phyloP scores from a whole-genome alignment of 1,140 invertebrate species.

The Manduca sexta region DNA sequence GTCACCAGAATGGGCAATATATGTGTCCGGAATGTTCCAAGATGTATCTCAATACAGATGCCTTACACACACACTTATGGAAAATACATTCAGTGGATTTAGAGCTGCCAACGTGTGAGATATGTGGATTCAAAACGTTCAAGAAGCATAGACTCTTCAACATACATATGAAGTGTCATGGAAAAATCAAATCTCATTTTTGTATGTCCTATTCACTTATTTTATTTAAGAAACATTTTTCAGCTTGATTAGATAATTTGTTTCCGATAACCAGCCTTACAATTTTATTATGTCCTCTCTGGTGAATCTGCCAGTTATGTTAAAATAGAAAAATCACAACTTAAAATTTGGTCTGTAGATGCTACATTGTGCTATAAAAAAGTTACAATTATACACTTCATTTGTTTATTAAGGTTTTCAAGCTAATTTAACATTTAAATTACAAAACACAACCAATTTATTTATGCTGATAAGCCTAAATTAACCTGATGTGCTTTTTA shows the following conservation, averaged over 20 bases:
- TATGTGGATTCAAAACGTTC: slow-evolving; percentile 78
- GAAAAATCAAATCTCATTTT: slow-evolving; percentile 71
- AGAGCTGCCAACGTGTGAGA: slow-evolving; percentile 81
- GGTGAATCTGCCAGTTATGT: background rate
- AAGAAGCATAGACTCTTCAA: slow-evolving; percentile 78
- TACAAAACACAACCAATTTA: too few species aligned
- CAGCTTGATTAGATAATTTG: too few species aligned
- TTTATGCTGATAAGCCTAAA: too few species aligned
- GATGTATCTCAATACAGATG: slow-evolving; percentile 73
- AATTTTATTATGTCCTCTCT: background rate
- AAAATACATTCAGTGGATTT: slow-evolving; percentile 82
- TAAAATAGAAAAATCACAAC: too few species aligned
- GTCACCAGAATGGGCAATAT: slow-evolving; percentile 76
- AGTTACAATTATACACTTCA: too few species aligned
- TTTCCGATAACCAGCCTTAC: background rate
- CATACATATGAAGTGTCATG: slow-evolving; percentile 81
- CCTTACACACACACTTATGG: slow-evolving; percentile 85
- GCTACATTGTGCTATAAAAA: too few species aligned
- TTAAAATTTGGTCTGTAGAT: too few species aligned
- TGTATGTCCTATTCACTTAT: slow-evolving; percentile 36
- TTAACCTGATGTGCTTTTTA: too few species aligned
- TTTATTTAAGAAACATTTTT: slow-evolving; percentile 2
- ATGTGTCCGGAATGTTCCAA: slow-evolving; percentile 80
- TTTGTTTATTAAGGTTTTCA: too few species aligned
- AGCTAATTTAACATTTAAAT: too few species aligned